Conservation (phyloP, 2,888 invertebrate genomes). For the Sphecodes monilicornis region DNA sequence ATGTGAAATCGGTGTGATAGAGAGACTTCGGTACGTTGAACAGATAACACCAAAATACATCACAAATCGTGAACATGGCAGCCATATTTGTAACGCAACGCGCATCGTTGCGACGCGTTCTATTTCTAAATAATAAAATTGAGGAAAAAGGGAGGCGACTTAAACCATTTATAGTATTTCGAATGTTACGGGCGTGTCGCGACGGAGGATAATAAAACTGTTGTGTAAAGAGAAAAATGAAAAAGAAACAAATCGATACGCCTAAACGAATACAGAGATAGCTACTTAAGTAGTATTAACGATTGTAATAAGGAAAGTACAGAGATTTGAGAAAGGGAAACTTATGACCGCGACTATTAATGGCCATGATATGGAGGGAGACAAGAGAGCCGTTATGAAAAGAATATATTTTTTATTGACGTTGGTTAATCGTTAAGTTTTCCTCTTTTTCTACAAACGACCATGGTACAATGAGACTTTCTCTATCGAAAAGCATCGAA, state of each 20-base stretch:
- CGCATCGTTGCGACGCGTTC: constrained; percentile 42
- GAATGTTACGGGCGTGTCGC: constrained; percentile 52
- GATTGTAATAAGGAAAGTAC: constrained; percentile 56
- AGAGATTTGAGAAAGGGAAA: constrained; percentile 60
- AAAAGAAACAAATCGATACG: constrained; percentile 45
- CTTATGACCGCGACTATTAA: constrained; percentile 52
- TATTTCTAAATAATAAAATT: constrained; percentile 64
- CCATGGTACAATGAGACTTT: constrained; percentile 48
- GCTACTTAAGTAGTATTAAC: constrained; percentile 72
- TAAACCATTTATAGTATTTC: constrained; percentile 75
- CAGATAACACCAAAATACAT: constrained; percentile 63
- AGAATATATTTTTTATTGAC: constrained; percentile 77
- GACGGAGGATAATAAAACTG: constrained; percentile 19
- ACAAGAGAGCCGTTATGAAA: constrained; percentile 54
- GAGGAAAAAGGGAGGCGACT: constrained; percentile 61
- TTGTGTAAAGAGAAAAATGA: constrained; percentile 23
- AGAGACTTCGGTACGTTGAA: constrained; percentile 48
- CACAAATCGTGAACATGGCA: constrained; percentile 75
- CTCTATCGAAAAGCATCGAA: constrained; percentile 43
- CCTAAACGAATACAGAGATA: constrained; percentile 56
- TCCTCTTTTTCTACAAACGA: constrained; percentile 59
- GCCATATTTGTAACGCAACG: constrained; percentile 68
- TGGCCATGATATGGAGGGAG: constrained; percentile 60
- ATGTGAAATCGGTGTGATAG: constrained; percentile 21
- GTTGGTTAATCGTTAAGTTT: constrained; percentile 80